Evolutionary conservation across 2,888 invertebrate species (phyloP), one percentile per base, ranked within the genome.

Genomic region (Heliconius ethilla): DNA sequence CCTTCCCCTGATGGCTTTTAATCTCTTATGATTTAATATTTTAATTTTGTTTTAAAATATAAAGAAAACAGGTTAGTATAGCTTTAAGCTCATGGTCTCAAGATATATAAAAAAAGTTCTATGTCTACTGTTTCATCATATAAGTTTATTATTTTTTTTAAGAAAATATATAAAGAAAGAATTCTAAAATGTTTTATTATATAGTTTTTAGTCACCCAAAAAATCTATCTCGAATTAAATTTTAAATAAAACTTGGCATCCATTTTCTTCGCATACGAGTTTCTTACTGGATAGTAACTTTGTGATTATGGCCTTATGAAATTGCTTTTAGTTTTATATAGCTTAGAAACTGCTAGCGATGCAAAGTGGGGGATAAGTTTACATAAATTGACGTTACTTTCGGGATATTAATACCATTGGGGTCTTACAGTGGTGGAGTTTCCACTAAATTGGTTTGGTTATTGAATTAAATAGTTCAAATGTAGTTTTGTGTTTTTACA

Each of bases 261-360:
- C 75, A 79, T 79, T 79, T 79, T 77, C 78, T 75, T 78, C 73
- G 67, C 76, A 79, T 75, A 73, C 72, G 69, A 79, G 79, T 78
- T 79, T 76, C 75, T 67, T 76, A 79, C 70, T 67, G 78, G 76
- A 77, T 79, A 78, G 77, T 82, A 82, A 81, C 80, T 81, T 82
- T 75, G 79, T 78, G 81, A 82, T 80, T 82, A 80, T 82, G 80
- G 81, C 79, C 79, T 78, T 81, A 81, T 78, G 81, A 81, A 82
- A 82, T 82, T 81, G 82, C 82, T 81, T 82, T 78, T 81, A 80
- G 82, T 82, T 82, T 82, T 80, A 82, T 82, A 77, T 76, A 78
- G 80, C 79, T 78, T 79, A 78, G 78, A 78, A 80, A 80, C 80
- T 81, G 81, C 81, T 76, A 75, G 80, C 76, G 78, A 75, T 76